Evolutionary conservation across 2,113 vertebrate species (phyloP), one percentile per base, ranked within the genome.

Genomic region (Microtus richardsoni): DNA sequence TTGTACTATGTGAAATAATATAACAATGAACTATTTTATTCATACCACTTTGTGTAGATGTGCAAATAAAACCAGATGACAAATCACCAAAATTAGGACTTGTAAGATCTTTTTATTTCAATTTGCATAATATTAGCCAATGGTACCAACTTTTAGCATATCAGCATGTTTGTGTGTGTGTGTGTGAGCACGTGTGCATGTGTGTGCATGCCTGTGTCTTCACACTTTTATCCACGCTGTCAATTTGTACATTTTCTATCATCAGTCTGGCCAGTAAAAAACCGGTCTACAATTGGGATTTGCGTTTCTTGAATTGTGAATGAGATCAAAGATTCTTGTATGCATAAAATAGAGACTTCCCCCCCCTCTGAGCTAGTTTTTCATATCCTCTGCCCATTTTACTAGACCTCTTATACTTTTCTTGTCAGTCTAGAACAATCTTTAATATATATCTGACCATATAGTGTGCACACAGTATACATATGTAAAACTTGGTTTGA

Each of bases 251-350:
- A 47, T 86, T 71, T 89, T 87, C 5, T 28, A 89, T 47, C n/a
- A 44, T 24, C 52, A 88, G 66, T 7, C 0, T 70, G 17, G 70
- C 21, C 86, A 52, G 33, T 95, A 8, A 94, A 85, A 78, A 89
- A 71, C 4, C 26, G 0, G 88, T 54, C 85, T 52, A 66, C 49
- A 10, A 16, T 92, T 44, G 94, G 22, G 47, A 96, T 96, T 91
- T 95, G 5, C 10, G 84, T 93, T 89, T 93, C 54, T 79, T 94
- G 58, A 83, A 89, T 89, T 95, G 83, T 79, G 22, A 95, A 92
- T 88, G 33, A 80, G 36, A 73, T 11, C 73, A 54, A 64, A 28
- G 33, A 52, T 79, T 79, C 75, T 89, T 58, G 73, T 64, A 64
- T 71, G 33, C 41, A 78, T 89, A 77, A 64, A 94, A 89, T 64